A percentile compares a stretch with the other conserved stretches of the same genome.
Conservation (phyloP, 92 coral and sea anemone species). For the Plumapathes pennacea region DNA sequence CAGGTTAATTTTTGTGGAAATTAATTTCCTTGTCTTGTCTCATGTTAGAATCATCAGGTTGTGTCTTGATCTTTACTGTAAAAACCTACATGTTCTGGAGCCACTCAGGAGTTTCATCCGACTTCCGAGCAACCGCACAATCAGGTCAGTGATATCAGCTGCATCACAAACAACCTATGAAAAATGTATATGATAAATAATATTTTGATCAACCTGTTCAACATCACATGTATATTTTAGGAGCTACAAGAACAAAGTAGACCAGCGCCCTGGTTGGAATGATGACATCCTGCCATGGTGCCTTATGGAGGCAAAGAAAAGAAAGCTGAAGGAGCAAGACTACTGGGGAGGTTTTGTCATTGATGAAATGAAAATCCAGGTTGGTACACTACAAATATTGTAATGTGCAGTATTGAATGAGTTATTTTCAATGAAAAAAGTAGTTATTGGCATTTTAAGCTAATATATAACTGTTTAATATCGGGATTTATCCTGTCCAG, state of each 20-base stretch:
- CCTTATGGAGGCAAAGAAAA: slow-evolving; percentile 41
- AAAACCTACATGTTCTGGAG: slow-evolving; percentile 8
- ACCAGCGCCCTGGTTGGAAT: slow-evolving; percentile 57
- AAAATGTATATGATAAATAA: too few species aligned
- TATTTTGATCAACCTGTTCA: too few species aligned
- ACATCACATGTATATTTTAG: too few species aligned
- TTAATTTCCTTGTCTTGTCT: too few species aligned
- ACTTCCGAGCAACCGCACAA: slow-evolving; percentile 9
- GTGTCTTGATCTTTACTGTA: background rate
- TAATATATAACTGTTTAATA: too few species aligned
- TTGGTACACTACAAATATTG: slow-evolving; percentile 14
- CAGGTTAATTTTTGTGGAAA: too few species aligned
- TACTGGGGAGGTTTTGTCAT: slow-evolving; percentile 60
- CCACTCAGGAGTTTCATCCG: slow-evolving; percentile 1
- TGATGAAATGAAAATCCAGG: slow-evolving; percentile 67
- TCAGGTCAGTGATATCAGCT: slow-evolving; percentile 10
- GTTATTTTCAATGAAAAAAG: too few species aligned
- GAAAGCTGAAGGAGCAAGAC: slow-evolving; percentile 38
- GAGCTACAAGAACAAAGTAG: slow-evolving; percentile 37
- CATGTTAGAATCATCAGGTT: slow-evolving; percentile 5
- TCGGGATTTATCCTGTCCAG: too few species aligned
- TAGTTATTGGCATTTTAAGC: too few species aligned
- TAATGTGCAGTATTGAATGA: background rate
- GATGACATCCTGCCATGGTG: slow-evolving; percentile 48
- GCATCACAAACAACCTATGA: too few species aligned